Percentiles rank a stretch among this genome's conserved stretches.
phyloP scores from a whole-genome alignment of 2,113 vertebrate species.

The Orientallactaga bullata region DNA sequence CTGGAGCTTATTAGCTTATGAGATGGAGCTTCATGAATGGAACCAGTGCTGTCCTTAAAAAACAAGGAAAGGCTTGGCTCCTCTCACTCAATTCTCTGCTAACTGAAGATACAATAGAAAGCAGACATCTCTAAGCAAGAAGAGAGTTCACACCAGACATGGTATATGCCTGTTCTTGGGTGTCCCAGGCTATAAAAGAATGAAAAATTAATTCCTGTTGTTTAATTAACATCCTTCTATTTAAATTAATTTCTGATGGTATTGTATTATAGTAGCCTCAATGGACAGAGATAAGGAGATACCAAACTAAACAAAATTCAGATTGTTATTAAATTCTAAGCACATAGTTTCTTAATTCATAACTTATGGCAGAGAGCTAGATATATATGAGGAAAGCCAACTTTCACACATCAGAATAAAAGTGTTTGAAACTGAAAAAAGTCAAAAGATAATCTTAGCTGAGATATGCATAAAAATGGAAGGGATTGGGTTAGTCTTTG shows the following conservation, averaged over 20 bases:
- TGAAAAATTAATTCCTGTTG: constrained; percentile 22
- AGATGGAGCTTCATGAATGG: neutral
- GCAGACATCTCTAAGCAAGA: neutral
- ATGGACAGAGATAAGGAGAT: neutral
- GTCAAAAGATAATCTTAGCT: neutral
- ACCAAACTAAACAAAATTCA: constrained; percentile 27
- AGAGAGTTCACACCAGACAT: neutral
- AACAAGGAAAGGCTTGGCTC: neutral
- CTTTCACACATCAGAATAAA: neutral
- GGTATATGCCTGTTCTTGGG: neutral
- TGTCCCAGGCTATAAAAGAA: neutral
- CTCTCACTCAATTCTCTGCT: neutral
- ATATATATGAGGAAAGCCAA: neutral
- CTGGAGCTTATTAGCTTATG: neutral
- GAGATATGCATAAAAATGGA: neutral
- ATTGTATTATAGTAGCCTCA: neutral
- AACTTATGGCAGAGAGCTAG: neutral
- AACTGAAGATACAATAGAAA: neutral
- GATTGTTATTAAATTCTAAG: constrained; percentile 23
- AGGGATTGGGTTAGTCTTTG: neutral
- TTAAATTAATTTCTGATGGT: constrained; percentile 39
- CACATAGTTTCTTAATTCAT: neutral
- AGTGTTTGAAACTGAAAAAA: neutral
- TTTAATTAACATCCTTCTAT: neutral
- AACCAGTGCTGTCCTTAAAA: neutral